Evolutionary conservation across 2,113 vertebrate genomes (phyloP).

Genomic region (Cyanocitta stelleri): DNA sequence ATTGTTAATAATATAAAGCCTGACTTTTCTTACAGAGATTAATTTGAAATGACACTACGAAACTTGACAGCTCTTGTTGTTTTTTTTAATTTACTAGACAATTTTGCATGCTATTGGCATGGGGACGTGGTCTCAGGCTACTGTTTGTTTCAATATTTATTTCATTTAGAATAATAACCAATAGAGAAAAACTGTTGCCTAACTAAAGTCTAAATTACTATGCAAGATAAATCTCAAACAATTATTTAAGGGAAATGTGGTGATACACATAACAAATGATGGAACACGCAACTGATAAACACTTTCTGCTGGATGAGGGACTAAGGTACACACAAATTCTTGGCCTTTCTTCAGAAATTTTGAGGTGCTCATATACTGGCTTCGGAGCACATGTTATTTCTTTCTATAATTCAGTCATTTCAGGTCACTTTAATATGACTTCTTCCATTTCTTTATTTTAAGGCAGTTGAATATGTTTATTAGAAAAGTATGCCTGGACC

Average conservation of each 20-base stretch:
- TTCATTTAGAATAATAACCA: slow-evolving; percentile 59
- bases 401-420: neutral
- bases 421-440: neutral
- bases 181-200: slow-evolving; percentile 26
- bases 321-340: neutral
- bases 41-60: slow-evolving; percentile 56
- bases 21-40: slow-evolving; percentile 29
- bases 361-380: neutral
- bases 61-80: slow-evolving; percentile 28
- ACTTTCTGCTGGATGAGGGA: neutral
- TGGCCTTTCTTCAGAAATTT: neutral
- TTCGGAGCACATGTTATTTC: neutral
- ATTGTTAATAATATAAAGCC: slow-evolving; percentile 15
- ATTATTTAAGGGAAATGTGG: neutral
- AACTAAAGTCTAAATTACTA: slow-evolving; percentile 13
- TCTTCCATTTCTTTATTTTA: neutral
- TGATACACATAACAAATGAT: neutral
- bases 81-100: slow-evolving; percentile 63
- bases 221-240: slow-evolving; percentile 15
- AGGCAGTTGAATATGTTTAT: neutral
- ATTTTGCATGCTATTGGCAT: slow-evolving; percentile 62
- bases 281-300: neutral
- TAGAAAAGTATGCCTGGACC: neutral
- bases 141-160: slow-evolving; percentile 36
- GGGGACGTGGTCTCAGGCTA: slow-evolving; percentile 9